These are phyloP conservation scores for Micromussa lordhowensis DNA, from an alignment of 92 coral and sea anemone genomes.

Conservation along the genomic window DNA sequence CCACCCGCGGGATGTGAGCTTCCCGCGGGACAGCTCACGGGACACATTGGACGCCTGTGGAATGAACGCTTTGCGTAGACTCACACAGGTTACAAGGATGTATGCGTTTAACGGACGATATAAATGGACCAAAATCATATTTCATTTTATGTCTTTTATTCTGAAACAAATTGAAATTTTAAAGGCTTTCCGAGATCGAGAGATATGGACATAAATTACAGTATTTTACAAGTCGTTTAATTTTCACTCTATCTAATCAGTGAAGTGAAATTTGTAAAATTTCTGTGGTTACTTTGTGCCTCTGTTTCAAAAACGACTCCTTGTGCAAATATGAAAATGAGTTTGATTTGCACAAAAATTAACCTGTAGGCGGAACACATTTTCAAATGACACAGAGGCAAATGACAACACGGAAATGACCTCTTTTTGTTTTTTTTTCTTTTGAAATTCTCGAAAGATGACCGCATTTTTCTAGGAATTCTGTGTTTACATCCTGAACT, in stretches of 20 bases:
- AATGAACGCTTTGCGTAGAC: not conserved
- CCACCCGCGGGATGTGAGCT: not conserved
- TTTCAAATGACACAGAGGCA: too few relatives aligned
- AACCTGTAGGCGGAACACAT: too few relatives aligned
- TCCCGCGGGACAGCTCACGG: not conserved
- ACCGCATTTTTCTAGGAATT: constrained; percentile 20
- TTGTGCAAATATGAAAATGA: too few relatives aligned
- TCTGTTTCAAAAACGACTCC: too few relatives aligned
- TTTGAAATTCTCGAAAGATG: not conserved
- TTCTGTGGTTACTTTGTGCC: too few relatives aligned
- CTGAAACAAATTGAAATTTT: not conserved
- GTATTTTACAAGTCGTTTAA: not conserved
- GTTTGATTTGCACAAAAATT: too few relatives aligned
- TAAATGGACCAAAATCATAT: not conserved
- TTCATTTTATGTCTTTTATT: not conserved
- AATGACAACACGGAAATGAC: too few relatives aligned
- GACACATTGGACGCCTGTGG: not conserved
- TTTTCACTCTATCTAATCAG: too few relatives aligned
- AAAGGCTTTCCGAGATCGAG: not conserved
- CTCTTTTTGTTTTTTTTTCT: too few relatives aligned
- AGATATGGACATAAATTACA: not conserved
- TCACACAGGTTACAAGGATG: not conserved
- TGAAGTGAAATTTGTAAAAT: not conserved
- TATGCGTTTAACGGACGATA: not conserved
- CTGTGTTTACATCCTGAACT: not conserved